Base-by-base conservation (phyloP, 2,888 invertebrate genomes). In the Leptopilina syphax region DNA sequence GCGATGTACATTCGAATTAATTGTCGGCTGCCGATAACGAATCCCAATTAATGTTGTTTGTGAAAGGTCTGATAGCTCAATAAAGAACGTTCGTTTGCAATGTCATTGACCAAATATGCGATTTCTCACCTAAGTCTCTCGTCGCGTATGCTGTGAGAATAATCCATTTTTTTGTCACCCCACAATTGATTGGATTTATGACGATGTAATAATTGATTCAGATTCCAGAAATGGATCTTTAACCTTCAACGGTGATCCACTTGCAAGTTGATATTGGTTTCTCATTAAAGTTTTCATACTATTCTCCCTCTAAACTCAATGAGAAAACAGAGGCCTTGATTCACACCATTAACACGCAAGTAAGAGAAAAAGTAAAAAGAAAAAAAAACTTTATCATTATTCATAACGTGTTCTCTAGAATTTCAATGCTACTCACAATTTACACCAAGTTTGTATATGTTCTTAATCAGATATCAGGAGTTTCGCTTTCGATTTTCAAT, bases 61-160 rank as follows among this genome's bases (percentile, higher is more conserved):
- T 78, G 80, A 79, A 81, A 81, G 78, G 78, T 77, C 80, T 83
- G 81, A 82, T 83, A 82, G 77, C 80, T 83, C 83, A 83, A 81
- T 83, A 80, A 83, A 79, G 57, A 57, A 73, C n/a, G 73, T 34
- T 57, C 57, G 54, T 54, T 67, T 44, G 67, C 50, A 50, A 44
- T 67, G 70, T 70, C 54, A 70, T 34, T 70, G 70, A 70, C 47
- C 70, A 70, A 70, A 70, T 50, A 50, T 27, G 27, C 50, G 70
- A 54, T 54, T 50, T 70, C 54, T 70, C 70, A 54, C 57, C 73
- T 73, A 34, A 9, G 18, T 18, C 18, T 57, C 13, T 13, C 47
- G 34, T 27, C 47, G 34, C 57, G 13, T 18, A 73, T 57, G 57
- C 73, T 73, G 41, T 73, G 57, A 73, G 73, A 73, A 2, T 73